Evolutionary conservation across 2,113 vertebrate genomes (phyloP), one percentile per base, ranked within the genome.

Genomic region (Ciconia maguari): DNA sequence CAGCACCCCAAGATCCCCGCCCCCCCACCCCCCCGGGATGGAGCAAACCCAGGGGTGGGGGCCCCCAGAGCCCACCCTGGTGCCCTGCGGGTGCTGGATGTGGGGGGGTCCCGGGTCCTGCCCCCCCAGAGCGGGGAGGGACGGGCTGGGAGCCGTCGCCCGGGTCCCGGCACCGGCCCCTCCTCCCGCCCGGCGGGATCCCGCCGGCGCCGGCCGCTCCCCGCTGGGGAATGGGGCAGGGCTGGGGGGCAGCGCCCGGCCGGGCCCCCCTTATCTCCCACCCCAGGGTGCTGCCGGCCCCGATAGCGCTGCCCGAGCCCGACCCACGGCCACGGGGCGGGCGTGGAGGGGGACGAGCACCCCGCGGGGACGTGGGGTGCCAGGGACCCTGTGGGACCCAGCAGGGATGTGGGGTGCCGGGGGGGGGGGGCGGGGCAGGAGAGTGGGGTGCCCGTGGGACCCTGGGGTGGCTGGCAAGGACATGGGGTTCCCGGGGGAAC

Each of bases 141-240:
- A 58, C 8, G 80, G 89, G 93, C 62, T 17, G 20, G 74, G 38
- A 71, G 52, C 52, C 6, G 41, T 48, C 19, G 42, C 74, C 77
- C 16, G 29, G 46, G 46, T 19, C 60, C 46, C 83, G 14, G 21
- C 38, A 2, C 7, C 61, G 14, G 83, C 83, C 62, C 84, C 78
- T 34, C 38, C 78, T 36, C 44, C 78, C 13, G 4, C 72, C 65
- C 36, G 4, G 26, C 9, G 25, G 32, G 78, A 68, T 87, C 86
- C 89, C 16, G 92, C 55, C 29, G 71, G 94, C 61, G 77, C 83
- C 83, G 34, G 93, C 93, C 95, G 93, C 95, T 86, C 95, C 95
- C 93, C 90, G 29, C 95, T 27, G 91, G 95, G 93, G 95, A 93
- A 94, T 96, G 95, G 93, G 95, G 95, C 91, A 93, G 95, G 95